Conservation (phyloP, 2,113 vertebrate species). For the Plecturocebus donacophilus region DNA sequence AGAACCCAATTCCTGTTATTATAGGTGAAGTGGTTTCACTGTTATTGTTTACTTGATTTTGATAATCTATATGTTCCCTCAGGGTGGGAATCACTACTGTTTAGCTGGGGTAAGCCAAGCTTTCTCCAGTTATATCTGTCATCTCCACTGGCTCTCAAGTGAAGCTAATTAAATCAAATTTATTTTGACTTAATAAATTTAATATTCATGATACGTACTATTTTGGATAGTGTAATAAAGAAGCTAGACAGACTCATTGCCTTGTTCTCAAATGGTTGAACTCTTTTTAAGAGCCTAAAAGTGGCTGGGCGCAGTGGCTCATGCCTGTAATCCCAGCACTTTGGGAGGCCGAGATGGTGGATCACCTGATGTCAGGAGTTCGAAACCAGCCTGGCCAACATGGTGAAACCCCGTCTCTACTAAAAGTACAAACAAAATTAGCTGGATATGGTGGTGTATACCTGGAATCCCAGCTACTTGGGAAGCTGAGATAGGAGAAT, state of each 20-base stretch:
- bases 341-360: no score
- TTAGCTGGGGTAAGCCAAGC: background rate
- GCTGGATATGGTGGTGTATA: no score
- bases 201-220: background rate
- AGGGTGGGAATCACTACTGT: background rate
- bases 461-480: no score
- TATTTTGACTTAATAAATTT: background rate
- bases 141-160: background rate
- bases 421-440: no score
- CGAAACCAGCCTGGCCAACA: no score
- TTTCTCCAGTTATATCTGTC: background rate
- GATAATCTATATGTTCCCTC: background rate
- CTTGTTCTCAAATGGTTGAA: background rate
- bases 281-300: background rate
- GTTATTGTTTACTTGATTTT: background rate
- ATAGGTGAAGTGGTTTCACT: background rate
- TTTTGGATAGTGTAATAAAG: conserved; percentile 21
- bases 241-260: background rate
- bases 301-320: no score
- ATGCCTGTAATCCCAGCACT: no score
- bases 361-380: no score
- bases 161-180: conserved; percentile 28
- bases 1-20: background rate
- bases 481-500: no score
- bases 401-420: no score